phyloP scores from a whole-genome alignment of 2,888 invertebrate species.

The Yponomeuta plumbellus region DNA sequence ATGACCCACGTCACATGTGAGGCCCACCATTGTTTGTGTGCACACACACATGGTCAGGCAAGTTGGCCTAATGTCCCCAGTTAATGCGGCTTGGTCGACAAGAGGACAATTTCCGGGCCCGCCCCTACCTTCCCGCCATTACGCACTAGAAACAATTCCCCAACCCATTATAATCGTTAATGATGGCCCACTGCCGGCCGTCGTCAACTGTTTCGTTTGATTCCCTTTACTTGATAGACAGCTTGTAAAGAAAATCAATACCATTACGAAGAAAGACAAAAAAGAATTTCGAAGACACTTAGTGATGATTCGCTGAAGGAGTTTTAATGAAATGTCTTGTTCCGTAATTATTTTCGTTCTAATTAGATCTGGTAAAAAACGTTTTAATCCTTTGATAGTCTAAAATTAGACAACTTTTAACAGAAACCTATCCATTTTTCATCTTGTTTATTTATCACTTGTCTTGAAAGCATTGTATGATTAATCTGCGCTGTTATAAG shows the following conservation, averaged over 20 bases:
- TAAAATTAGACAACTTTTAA: background rate
- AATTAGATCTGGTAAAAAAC: too few species aligned
- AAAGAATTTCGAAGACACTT: background rate
- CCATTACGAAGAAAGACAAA: background rate
- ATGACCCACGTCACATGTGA: conserved; percentile 14
- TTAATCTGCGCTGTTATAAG: conserved; percentile 6
- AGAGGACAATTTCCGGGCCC: conserved; percentile 71
- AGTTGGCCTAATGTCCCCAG: conserved; percentile 58
- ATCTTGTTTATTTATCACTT: conserved; percentile 1
- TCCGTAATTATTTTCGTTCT: too few species aligned
- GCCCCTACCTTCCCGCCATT: conserved; percentile 64
- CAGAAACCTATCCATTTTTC: background rate
- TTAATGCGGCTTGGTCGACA: conserved; percentile 65
- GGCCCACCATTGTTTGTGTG: conserved; percentile 34
- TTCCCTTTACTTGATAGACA: conserved; percentile 17
- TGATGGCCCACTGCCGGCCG: conserved; percentile 37
- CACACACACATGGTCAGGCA: conserved; percentile 25
- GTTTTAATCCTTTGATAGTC: background rate
- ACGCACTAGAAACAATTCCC: conserved; percentile 65
- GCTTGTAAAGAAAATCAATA: background rate
- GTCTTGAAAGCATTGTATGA: conserved; percentile 9
- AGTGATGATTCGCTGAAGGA: background rate
- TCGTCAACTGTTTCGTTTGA: conserved; percentile 34
- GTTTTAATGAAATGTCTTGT: too few species aligned
- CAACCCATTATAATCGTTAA: conserved; percentile 64